Evolutionary conservation across 2,113 vertebrate genomes (phyloP).

Genomic region (Taurulus bubalis): DNA sequence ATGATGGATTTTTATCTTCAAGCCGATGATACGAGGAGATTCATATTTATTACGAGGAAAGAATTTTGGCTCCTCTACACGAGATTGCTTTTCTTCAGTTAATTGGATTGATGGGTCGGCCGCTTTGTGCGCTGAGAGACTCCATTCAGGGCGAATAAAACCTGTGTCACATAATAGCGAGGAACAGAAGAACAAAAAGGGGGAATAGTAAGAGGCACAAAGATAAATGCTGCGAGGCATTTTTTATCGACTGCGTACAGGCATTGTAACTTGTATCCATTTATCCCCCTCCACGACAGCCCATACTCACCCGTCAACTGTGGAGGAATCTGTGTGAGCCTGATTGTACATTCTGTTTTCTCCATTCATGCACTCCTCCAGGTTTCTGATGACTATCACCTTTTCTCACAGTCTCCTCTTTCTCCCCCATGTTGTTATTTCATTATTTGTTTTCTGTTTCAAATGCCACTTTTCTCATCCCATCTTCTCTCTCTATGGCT

Average conservation of each 20-base stretch:
- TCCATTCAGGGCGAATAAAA: constrained; percentile 35
- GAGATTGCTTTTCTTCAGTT: constrained; percentile 33
- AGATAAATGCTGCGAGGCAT: constrained; percentile 49
- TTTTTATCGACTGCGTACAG: constrained; percentile 48
- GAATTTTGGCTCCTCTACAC: constrained; percentile 17
- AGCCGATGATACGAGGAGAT: constrained; percentile 30
- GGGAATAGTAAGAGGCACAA: constrained; percentile 26
- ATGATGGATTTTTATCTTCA: constrained; percentile 36
- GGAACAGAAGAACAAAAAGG: constrained; percentile 41
- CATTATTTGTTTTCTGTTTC: neutral
- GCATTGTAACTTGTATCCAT: constrained; percentile 48
- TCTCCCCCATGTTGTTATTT: neutral
- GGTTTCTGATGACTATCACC: constrained; percentile 36
- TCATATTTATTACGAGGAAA: constrained; percentile 32
- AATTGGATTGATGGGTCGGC: constrained; percentile 53
- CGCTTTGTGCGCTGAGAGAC: constrained; percentile 11
- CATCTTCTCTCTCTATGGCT: neutral
- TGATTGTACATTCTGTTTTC: constrained; percentile 39
- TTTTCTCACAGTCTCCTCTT: constrained; percentile 9
- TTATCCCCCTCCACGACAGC: constrained; percentile 57
- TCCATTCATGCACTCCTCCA: constrained; percentile 8
- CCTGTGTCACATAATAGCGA: constrained; percentile 4
- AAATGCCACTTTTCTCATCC: constrained; percentile 19
- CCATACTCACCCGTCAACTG: constrained; percentile 33
- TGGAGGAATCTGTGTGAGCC: constrained; percentile 19